Evolutionary conservation across 2,797 vertebrate species (phyloP).

Genomic region (Myotis findleyi): DNA sequence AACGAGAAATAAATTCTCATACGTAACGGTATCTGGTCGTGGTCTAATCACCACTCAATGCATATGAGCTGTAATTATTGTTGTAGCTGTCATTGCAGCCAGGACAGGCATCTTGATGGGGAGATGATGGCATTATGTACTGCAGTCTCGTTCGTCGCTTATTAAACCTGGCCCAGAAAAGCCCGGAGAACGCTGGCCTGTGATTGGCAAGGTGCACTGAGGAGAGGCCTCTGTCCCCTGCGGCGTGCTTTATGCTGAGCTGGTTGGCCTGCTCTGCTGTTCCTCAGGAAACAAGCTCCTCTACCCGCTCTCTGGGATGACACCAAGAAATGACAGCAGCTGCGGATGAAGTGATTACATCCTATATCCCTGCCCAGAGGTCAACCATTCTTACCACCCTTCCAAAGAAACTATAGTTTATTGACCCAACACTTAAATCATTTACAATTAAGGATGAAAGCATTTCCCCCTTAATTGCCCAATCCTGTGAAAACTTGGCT

Average conservation of each 20-base stretch:
- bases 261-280: background rate
- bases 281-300: background rate
- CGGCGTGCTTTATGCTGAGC: background rate
- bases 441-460: conserved; percentile 12
- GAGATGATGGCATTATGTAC: background rate
- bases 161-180: background rate
- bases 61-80: background rate
- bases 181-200: background rate
- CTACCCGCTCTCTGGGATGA: background rate
- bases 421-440: background rate
- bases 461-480: background rate
- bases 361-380: background rate
- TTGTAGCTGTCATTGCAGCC: background rate
- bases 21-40: background rate
- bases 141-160: background rate
- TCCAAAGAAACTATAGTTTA: background rate
- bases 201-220: background rate
- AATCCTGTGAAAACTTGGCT: background rate
- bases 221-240: background rate
- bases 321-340: background rate
- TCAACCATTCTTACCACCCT: background rate
- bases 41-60: background rate
- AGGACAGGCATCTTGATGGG: background rate
- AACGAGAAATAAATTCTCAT: background rate
- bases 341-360: background rate